phyloP scores from a whole-genome alignment of 1,140 invertebrate species.

The Aphaenogaster ashmeadi region DNA sequence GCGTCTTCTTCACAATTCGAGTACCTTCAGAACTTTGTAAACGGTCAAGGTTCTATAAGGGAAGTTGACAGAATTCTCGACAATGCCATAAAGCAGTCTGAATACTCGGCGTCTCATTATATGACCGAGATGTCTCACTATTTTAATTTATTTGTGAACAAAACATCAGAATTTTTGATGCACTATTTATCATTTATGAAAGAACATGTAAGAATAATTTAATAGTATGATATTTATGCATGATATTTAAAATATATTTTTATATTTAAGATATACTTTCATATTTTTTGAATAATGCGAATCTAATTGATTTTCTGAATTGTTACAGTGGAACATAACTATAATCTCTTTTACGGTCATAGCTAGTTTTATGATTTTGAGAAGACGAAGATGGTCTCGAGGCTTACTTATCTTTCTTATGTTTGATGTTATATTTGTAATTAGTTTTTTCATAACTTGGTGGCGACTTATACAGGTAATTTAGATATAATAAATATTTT shows the following conservation, averaged over 20 bases:
- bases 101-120: conserved; percentile 22
- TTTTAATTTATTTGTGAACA: conserved; percentile 36
- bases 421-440: conserved; percentile 69
- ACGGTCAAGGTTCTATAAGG: conserved; percentile 74
- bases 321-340: conserved; percentile 75
- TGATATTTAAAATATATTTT: conserved; percentile 28
- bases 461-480: conserved; percentile 79
- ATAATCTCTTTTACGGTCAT: conserved; percentile 55
- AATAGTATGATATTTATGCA: neutral
- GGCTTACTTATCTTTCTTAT: conserved; percentile 67
- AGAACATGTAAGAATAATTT: conserved; percentile 71
- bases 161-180: conserved; percentile 5
- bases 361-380: conserved; percentile 60
- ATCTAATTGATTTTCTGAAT: conserved; percentile 28
- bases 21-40: conserved; percentile 73
- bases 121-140: conserved; percentile 39
- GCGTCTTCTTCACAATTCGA: conserved; percentile 73
- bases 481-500: neutral
- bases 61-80: conserved; percentile 78
- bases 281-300: conserved; percentile 8
- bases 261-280: neutral
- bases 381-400: conserved; percentile 65
- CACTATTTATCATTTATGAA: conserved; percentile 12
- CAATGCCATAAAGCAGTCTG: conserved; percentile 70
- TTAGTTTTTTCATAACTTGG: conserved; percentile 80